Percentiles rank a stretch among this genome's conserved stretches.
Evolutionary conservation across 2,888 invertebrate genomes (phyloP).

Genomic region (Cryptophagus acutangulus): DNA sequence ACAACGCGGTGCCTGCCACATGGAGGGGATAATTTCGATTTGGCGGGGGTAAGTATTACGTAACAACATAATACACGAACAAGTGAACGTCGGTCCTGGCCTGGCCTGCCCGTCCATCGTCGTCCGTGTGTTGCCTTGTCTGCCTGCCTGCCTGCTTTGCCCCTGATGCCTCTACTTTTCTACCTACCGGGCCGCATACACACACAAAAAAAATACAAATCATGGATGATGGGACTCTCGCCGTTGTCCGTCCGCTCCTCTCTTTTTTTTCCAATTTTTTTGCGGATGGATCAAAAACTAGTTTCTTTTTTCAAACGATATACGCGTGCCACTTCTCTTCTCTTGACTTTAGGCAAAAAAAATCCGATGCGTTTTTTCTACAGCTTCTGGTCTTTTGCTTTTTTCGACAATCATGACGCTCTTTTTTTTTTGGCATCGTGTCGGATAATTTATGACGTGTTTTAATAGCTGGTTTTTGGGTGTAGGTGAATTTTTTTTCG

Average conservation of each 20-base stretch:
- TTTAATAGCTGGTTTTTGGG: too few species aligned
- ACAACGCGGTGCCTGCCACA: slow-evolving; percentile 23
- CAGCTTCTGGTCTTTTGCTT: slow-evolving; percentile 22
- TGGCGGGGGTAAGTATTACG: slow-evolving; percentile 39
- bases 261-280: slow-evolving; percentile 12
- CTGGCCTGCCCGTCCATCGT: slow-evolving; percentile 12
- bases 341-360: too few species aligned
- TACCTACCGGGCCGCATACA: too few species aligned
- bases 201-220: too few species aligned
- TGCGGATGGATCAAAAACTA: slow-evolving; percentile 12
- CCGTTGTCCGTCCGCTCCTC: too few species aligned
- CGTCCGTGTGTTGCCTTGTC: slow-evolving; percentile 21
- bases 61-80: slow-evolving; percentile 41
- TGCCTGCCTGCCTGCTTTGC: background rate
- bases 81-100: slow-evolving; percentile 30
- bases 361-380: slow-evolving; percentile 25
- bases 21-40: slow-evolving; percentile 33
- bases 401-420: too few species aligned
- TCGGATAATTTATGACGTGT: too few species aligned
- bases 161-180: too few species aligned
- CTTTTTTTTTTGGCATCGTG: too few species aligned
- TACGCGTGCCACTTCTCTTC: slow-evolving; percentile 7
- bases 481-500: too few species aligned
- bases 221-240: too few species aligned
- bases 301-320: slow-evolving; percentile 17